Evolutionary conservation across 92 coral and sea anemone species (phyloP), one percentile per base, ranked within the genome.

Genomic region (Montipora capitata): DNA sequence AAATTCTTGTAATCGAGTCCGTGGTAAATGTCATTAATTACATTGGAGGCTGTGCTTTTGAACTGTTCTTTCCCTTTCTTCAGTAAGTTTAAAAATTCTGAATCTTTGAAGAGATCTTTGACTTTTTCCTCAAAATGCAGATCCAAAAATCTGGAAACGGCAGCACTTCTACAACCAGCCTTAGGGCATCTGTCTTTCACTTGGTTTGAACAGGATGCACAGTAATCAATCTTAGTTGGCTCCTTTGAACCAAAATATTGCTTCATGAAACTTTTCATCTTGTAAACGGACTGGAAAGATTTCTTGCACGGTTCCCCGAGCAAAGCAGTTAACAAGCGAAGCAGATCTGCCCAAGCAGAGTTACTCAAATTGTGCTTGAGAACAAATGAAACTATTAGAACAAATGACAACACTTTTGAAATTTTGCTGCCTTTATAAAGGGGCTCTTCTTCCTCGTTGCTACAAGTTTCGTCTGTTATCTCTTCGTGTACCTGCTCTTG

Each of bases 1-100:
- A 91, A 91, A 43, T 81, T 81, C 58, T 91, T 80, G 64, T 91
- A 91, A 48, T 91, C 94, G 8, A 81, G 63, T 66, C 91, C 94
- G 18, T 91, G 91, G 84, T 48, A 91, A 66, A 91, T 87, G 35
- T 91, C 94, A 35, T 77, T 76, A 9, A 91, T 91, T 0, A 27
- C 76, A 16, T 49, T 20, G 6, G 57, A n/a, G 15, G 73, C 85
- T 15, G 79, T 43, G 8, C 70, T 4, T 59, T 9, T 68, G 17
- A 83, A 56, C 16, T 83, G 70, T 15, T 89, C 81, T 44, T 79
- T 79, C 54, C 69, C 72, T 63, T 64, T 83, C 45, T 48, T 63
- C 51, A 89, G 68, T 68, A 78, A 78, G 6, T 62, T 75, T 40
- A 71, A 76, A 35, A 85, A 85, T 85, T 77, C 84, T 1, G 88